These are phyloP conservation scores for Orcinus orca DNA, from an alignment of 2,113 vertebrate species.

Conservation along the genomic window DNA sequence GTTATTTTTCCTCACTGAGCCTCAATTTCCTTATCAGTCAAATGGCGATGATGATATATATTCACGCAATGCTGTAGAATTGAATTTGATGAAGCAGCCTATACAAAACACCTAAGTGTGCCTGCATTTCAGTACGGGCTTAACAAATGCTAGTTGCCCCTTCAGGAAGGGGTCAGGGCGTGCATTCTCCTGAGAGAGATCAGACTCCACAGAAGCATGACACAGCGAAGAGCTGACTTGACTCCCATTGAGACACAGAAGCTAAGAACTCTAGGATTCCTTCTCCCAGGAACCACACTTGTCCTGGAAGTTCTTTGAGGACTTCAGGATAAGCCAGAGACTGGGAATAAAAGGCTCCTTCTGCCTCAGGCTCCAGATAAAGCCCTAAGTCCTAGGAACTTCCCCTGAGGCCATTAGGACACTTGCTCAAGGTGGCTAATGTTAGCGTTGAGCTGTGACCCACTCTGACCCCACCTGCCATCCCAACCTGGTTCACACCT, in stretches of 20 bases:
- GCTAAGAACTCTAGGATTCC: background rate
- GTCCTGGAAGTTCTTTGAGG: background rate
- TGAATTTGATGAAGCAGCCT: background rate
- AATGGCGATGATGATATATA: background rate
- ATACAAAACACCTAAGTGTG: background rate
- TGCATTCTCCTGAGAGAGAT: background rate
- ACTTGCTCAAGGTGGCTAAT: background rate
- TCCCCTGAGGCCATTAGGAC: background rate
- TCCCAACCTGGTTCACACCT: background rate
- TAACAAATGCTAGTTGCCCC: background rate
- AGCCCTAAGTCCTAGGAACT: background rate
- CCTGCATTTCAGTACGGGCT: background rate
- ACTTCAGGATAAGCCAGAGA: background rate
- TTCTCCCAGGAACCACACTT: background rate
- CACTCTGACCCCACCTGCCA: background rate
- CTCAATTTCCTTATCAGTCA: background rate
- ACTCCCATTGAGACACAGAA: background rate
- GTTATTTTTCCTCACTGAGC: background rate
- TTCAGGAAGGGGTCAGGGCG: background rate
- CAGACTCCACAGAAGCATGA: background rate
- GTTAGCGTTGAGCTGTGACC: background rate
- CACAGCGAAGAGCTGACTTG: background rate
- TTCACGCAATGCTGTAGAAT: background rate
- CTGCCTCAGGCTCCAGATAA: background rate
- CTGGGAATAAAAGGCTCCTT: background rate